A percentile compares a stretch with the other conserved stretches of the same genome.
phyloP scores from a whole-genome alignment of 2,888 invertebrate species.

The Polymixis lichenea region DNA sequence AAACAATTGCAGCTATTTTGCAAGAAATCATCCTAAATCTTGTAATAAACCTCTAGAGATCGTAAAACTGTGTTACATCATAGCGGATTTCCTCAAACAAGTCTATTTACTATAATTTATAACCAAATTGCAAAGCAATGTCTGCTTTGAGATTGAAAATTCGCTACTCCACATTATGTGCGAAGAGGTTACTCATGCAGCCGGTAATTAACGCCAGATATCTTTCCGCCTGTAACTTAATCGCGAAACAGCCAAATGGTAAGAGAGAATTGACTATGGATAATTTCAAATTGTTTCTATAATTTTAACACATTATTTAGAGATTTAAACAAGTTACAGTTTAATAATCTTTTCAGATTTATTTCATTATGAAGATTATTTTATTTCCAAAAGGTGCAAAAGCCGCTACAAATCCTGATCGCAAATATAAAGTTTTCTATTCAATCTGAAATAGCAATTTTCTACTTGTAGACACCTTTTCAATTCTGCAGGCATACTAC shows the following conservation, averaged over 20 bases:
- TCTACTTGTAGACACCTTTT: background rate
- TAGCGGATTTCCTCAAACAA: background rate
- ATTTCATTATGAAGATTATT: background rate
- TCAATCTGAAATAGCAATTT: background rate
- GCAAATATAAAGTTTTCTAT: no score
- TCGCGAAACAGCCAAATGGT: slow-evolving; percentile 65
- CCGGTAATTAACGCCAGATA: slow-evolving; percentile 72
- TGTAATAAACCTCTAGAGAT: slow-evolving; percentile 6
- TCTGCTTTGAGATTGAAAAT: slow-evolving; percentile 80
- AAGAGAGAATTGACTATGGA: slow-evolving; percentile 16
- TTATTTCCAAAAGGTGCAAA: background rate
- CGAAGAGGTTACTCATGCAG: slow-evolving; percentile 79
- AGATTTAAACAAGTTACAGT: background rate
- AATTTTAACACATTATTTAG: no score
- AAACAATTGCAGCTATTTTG: slow-evolving; percentile 43
- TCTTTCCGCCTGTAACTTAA: slow-evolving; percentile 64
- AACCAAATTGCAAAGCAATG: slow-evolving; percentile 68
- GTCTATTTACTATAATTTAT: background rate
- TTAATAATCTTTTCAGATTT: background rate
- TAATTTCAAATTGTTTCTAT: background rate
- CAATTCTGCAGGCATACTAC: slow-evolving; percentile 47
- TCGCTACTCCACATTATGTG: slow-evolving; percentile 70
- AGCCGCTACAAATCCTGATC: background rate
- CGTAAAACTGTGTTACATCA: background rate
- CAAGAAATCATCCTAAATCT: background rate